Evolutionary conservation across 1,140 invertebrate genomes (phyloP).

Genomic region (Battus philenor): DNA sequence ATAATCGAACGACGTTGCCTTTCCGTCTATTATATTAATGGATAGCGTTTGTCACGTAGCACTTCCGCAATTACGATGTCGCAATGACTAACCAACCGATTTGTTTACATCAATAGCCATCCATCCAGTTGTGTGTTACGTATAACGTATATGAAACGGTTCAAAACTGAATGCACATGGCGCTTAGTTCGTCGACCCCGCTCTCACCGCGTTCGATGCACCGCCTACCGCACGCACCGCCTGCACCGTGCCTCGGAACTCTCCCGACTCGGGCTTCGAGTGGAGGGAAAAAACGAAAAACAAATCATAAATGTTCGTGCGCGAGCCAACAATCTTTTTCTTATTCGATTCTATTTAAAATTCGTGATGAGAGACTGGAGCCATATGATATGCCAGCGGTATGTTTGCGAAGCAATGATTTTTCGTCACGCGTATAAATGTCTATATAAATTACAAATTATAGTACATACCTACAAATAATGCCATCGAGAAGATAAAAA

Average conservation of each 20-base stretch:
- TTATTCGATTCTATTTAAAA: slow-evolving; percentile 16
- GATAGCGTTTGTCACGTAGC: slow-evolving; percentile 9
- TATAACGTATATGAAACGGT: slow-evolving; percentile 33
- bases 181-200: slow-evolving; percentile 58
- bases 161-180: slow-evolving; percentile 62
- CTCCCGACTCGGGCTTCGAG: slow-evolving; percentile 39
- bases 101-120: slow-evolving; percentile 15
- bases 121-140: slow-evolving; percentile 7
- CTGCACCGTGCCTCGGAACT: slow-evolving; percentile 30
- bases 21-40: slow-evolving; percentile 5
- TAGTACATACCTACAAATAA: too few relatives aligned
- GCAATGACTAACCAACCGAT: slow-evolving; percentile 13
- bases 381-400: too few relatives aligned
- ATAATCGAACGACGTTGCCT: slow-evolving; percentile 4
- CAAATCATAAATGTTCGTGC: slow-evolving; percentile 14
- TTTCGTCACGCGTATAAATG: too few relatives aligned
- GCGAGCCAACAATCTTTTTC: slow-evolving; percentile 12
- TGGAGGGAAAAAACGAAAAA: slow-evolving; percentile 25
- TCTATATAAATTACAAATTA: too few relatives aligned
- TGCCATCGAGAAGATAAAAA: too few relatives aligned
- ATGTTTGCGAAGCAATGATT: too few relatives aligned
- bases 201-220: slow-evolving; percentile 72
- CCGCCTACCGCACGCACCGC: slow-evolving; percentile 39
- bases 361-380: slow-evolving; percentile 1
- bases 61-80: slow-evolving; percentile 15